Base-by-base conservation (phyloP, 2,797 vertebrate species). In the Crocidura indochinensis region DNA sequence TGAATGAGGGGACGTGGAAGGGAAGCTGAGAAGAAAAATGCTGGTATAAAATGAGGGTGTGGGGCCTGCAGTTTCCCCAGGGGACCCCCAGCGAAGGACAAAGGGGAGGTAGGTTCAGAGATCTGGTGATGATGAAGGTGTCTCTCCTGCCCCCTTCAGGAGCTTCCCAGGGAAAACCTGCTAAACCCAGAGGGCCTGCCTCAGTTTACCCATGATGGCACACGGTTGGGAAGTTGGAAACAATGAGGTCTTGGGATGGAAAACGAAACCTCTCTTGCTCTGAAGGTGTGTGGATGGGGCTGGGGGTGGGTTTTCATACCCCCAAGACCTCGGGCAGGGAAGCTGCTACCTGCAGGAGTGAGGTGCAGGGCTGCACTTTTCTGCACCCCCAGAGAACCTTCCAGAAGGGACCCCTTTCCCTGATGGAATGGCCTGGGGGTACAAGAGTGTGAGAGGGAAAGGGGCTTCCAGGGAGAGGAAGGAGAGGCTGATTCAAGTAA, bases 401-500 rank as follows among this genome's bases (percentile, higher is more conserved):
- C 84, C 51, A 76, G 78, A 60, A 20, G 19, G 56, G 56, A 19
- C 56, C 56, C 56, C 5, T 15, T 20, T 20, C 19, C 56, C 56
- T 6, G 17, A 51, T 6, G 15, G 56, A 22, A 20, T 60, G 56
- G 56, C 56, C 56, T 60, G 56, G 19, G 56, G 10, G 56, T 60
- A 7, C 56, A 15, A 6, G 17, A 7, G 56, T 60, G 19, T 60
- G 56, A 60, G 2, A 51, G 91, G 78, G 44, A 24, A 87, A 17
- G 65, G 71, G 47, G 76, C 88, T 27, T 19, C n/a, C 14, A 29
- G 67, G 14, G 26, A 87, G 19, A 49, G 29, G 15, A 62, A 46
- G 46, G 69, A 44, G 80, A 38, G n/a, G 38, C 94, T 76, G 78
- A 96, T 97, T 96, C 95, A 97, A 97, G 96, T 96, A 96, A 93